Conservation (phyloP, 1,140 invertebrate genomes). For the Aphaenogaster rudis region DNA sequence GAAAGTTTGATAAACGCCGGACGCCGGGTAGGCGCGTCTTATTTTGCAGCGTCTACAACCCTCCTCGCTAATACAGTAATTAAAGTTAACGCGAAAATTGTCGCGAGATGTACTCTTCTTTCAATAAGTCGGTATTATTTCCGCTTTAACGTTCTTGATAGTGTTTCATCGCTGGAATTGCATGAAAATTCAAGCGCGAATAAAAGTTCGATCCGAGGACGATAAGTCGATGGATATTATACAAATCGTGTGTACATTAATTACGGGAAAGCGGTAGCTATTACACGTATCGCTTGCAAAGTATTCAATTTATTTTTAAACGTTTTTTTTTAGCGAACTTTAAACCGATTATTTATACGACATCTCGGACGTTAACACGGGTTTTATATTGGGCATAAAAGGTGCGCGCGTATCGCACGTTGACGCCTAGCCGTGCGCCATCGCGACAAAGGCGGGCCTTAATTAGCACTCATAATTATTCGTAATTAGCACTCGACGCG, state of each 20-base stretch:
- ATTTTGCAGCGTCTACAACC: slow-evolving; percentile 21
- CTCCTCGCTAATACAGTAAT: slow-evolving; percentile 39
- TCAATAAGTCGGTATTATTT: slow-evolving; percentile 16
- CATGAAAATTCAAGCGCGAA: not conserved
- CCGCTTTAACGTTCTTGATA: not conserved
- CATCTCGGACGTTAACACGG: slow-evolving; percentile 51
- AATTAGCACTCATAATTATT: slow-evolving; percentile 84
- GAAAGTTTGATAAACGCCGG: slow-evolving; percentile 65
- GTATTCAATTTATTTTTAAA: slow-evolving; percentile 8
- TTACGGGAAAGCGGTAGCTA: not conserved
- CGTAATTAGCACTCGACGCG: slow-evolving; percentile 80
- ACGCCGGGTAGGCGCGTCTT: slow-evolving; percentile 27
- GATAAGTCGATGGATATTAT: not conserved
- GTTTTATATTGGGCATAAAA: slow-evolving; percentile 69
- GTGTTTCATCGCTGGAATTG: not conserved
- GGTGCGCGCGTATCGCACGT: slow-evolving; percentile 58
- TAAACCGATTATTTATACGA: slow-evolving; percentile 67
- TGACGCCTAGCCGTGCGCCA: slow-evolving; percentile 53
- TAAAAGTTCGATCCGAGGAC: not conserved
- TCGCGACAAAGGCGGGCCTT: slow-evolving; percentile 75
- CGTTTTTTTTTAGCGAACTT: slow-evolving; percentile 3
- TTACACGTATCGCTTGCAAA: not conserved
- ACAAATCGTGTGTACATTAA: not conserved
- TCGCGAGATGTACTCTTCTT: slow-evolving; percentile 14
- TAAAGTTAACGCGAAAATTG: slow-evolving; percentile 42